phyloP scores from a whole-genome alignment of 2,888 invertebrate species.

The Julus scanicus region DNA sequence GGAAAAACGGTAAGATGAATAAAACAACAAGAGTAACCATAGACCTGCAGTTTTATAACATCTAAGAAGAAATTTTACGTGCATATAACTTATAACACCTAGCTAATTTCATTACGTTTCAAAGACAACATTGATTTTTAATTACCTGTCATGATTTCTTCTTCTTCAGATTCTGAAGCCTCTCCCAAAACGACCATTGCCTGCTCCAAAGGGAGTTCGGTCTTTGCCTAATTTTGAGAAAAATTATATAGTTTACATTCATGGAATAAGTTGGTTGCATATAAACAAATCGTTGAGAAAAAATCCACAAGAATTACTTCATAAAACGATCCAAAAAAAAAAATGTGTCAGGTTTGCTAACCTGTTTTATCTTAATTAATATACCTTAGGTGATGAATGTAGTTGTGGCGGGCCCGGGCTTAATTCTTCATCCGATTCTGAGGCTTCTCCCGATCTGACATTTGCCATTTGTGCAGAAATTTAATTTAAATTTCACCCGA shows the following conservation, averaged over 20 bases:
- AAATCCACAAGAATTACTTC: too few species aligned
- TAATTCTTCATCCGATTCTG: conserved; percentile 57
- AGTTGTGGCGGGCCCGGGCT: neutral
- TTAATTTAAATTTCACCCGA: neutral
- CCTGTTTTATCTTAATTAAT: too few species aligned
- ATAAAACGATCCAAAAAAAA: too few species aligned
- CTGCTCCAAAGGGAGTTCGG: neutral
- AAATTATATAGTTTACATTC: neutral
- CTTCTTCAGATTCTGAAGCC: conserved; percentile 58
- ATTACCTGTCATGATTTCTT: conserved; percentile 53
- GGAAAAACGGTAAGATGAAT: too few species aligned
- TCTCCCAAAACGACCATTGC: conserved; percentile 55
- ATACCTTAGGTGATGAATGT: neutral
- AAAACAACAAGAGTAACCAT: too few species aligned
- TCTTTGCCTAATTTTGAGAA: neutral
- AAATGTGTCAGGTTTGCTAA: too few species aligned
- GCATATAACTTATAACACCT: too few species aligned
- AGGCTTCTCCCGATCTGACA: conserved; percentile 55
- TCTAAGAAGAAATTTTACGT: too few species aligned
- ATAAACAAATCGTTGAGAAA: too few species aligned
- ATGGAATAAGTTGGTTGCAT: too few species aligned
- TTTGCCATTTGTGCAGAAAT: neutral
- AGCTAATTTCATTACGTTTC: neutral
- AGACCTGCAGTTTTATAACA: too few species aligned
- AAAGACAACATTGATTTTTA: too few species aligned